Percentiles rank a stretch among this genome's conserved stretches.
Evolutionary conservation across 2,797 vertebrate species (phyloP).

Genomic region (Cossypha caffra): DNA sequence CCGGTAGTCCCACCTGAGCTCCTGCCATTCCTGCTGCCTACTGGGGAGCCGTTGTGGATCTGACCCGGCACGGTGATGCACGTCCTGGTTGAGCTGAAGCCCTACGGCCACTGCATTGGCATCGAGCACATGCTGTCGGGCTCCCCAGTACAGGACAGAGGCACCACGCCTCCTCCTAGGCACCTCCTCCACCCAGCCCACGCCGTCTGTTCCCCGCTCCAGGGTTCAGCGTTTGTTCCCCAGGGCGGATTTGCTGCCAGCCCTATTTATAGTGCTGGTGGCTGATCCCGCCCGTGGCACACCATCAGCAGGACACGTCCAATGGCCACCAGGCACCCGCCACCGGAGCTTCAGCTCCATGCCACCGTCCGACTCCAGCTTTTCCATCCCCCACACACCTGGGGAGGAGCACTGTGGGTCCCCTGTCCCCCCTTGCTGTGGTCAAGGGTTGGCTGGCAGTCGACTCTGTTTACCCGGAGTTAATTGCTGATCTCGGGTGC

Average conservation of each 20-base stretch:
- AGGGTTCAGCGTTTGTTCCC: not conserved
- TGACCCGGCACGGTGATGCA: not conserved
- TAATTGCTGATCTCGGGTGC: not conserved
- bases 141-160: not conserved
- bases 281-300: not conserved
- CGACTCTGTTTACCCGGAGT: constrained; percentile 53
- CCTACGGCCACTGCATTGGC: fast-evolving
- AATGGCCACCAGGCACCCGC: not conserved
- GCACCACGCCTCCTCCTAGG: not conserved
- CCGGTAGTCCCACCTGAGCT: constrained; percentile 29
- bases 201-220: fast-evolving
- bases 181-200: not conserved
- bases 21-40: not conserved
- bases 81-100: fast-evolving
- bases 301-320: not conserved
- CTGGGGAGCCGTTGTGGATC: not conserved
- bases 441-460: not conserved
- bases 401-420: not conserved
- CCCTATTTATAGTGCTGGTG: not conserved
- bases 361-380: fast-evolving
- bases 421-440: not conserved
- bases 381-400: not conserved
- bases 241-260: fast-evolving
- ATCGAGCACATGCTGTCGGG: fast-evolving
- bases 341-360: not conserved